These are phyloP conservation scores for Hecatera dysodea DNA, from an alignment of 2,888 invertebrate species.

Conservation along the genomic window DNA sequence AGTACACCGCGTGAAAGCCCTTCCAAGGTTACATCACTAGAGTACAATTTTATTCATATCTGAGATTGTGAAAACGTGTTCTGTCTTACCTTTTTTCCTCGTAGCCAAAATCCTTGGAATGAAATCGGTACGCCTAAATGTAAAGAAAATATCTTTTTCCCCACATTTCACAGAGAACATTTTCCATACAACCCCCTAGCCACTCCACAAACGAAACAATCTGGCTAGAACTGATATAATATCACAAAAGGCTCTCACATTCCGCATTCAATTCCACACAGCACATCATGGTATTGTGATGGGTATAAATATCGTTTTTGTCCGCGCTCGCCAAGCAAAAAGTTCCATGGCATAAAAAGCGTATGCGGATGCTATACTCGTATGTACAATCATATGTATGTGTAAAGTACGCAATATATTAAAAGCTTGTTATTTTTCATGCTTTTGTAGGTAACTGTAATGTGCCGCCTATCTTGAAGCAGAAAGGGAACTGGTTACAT, in stretches of 20 bases:
- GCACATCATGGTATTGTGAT: conserved; percentile 61
- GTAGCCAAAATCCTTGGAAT: not conserved
- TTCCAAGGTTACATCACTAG: not conserved
- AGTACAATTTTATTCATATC: no score
- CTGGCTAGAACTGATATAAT: conserved; percentile 41
- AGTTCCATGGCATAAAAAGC: conserved; percentile 65
- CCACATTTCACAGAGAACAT: conserved; percentile 2
- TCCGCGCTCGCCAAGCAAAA: conserved; percentile 67
- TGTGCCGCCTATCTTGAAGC: not conserved
- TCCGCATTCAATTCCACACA: conserved; percentile 71
- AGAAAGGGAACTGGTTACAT: not conserved
- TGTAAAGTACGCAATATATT: conserved; percentile 32
- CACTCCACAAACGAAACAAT: conserved; percentile 31
- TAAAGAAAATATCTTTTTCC: not conserved
- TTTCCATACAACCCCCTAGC: conserved; percentile 1
- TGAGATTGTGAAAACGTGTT: not conserved
- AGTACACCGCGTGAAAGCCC: not conserved
- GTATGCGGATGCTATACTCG: conserved; percentile 42
- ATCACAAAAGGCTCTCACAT: conserved; percentile 67
- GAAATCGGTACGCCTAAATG: not conserved
- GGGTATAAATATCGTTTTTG: conserved; percentile 63
- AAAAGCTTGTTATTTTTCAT: conserved; percentile 39
- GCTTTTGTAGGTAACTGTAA: conserved; percentile 3
- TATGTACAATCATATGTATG: conserved; percentile 42
- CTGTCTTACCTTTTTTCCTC: no score